Evolutionary conservation across 2,113 vertebrate genomes (phyloP).

Genomic region (Alligator sinensis): DNA sequence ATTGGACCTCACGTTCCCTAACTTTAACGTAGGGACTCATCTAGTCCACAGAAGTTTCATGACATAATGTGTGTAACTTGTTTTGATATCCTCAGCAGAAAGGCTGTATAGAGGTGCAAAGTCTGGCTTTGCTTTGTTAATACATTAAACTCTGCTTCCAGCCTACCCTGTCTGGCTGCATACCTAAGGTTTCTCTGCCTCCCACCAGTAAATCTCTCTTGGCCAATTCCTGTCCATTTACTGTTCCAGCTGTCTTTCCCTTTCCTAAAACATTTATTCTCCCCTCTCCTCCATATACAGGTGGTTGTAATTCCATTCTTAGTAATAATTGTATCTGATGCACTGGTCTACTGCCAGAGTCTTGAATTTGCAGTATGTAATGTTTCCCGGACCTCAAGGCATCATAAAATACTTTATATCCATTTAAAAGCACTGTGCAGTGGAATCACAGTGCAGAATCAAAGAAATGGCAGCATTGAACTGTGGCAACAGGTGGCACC

Average conservation of each 20-base stretch:
- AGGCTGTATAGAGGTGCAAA: not conserved
- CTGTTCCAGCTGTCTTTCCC: not conserved
- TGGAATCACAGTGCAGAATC: not conserved
- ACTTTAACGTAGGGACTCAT: not conserved
- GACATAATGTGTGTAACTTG: not conserved
- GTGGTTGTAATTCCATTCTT: constrained; percentile 2
- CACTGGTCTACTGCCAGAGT: not conserved
- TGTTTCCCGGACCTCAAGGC: not conserved
- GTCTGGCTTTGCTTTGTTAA: not conserved
- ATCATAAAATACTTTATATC: not conserved
- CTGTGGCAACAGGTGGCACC: not conserved
- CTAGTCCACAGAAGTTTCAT: not conserved
- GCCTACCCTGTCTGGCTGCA: not conserved
- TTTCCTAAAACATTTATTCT: not conserved
- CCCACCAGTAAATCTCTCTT: not conserved
- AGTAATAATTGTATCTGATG: constrained; percentile 17
- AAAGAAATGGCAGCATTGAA: not conserved
- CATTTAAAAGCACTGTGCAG: not conserved
- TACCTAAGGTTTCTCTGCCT: not conserved
- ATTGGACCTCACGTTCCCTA: constrained; percentile 2
- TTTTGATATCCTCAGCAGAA: not conserved
- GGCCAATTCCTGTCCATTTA: constrained; percentile 2
- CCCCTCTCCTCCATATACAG: not conserved
- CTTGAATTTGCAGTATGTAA: not conserved
- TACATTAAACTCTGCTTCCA: not conserved